Conservation (phyloP, 2,113 vertebrate species). For the Plecotus auritus region DNA sequence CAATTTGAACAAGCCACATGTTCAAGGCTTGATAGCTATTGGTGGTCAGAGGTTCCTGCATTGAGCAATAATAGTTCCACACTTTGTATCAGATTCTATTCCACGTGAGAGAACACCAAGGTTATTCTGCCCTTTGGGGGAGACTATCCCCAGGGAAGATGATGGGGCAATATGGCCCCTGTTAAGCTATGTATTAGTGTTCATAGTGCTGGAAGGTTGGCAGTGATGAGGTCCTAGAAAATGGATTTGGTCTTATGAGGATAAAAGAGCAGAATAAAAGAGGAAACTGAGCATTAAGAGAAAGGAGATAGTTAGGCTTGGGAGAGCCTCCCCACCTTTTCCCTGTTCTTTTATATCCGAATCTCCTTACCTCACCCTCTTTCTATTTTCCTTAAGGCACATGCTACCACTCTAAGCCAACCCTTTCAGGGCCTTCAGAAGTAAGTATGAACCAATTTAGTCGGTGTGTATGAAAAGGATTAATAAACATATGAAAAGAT, state of each 20-base stretch:
- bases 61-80: not conserved
- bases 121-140: not conserved
- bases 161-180: not conserved
- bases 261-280: not conserved
- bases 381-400: not conserved
- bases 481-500: not conserved
- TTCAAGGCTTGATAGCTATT: not conserved
- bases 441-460: not conserved
- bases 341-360: not conserved
- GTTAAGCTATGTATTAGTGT: not conserved
- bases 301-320: not conserved
- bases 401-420: not conserved
- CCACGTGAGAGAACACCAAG: not conserved
- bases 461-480: not conserved
- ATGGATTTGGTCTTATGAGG: not conserved
- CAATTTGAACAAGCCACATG: not conserved
- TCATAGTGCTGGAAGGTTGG: not conserved
- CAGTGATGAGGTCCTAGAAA: not conserved
- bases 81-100: not conserved
- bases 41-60: rapidly evolving
- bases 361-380: not conserved
- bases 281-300: not conserved
- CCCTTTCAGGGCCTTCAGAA: not conserved
- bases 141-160: not conserved
- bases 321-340: not conserved